Evolutionary conservation across 2,113 vertebrate genomes (phyloP), one percentile per base, ranked within the genome.

Genomic region (Sturnira hondurensis): DNA sequence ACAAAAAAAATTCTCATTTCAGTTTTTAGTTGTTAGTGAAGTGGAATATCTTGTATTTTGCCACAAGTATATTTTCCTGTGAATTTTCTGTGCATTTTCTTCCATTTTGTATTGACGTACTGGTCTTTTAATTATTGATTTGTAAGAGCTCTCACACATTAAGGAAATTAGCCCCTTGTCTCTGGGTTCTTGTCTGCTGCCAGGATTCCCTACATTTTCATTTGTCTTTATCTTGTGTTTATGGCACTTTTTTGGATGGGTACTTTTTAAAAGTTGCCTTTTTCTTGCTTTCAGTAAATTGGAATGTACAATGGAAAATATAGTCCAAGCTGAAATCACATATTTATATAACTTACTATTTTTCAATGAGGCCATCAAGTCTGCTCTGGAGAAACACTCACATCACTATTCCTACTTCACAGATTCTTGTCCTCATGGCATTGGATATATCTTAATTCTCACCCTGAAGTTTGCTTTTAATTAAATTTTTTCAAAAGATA

Each of bases 221-320:
- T 91, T 96, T 94, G 31, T 82, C 73, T 80, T 93, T 71, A 61
- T 86, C 43, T 47, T 86, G 52, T 91, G 58, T 84, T 84, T 80
- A 68, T 84, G 73, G 17, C 65, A 84, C 4, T 81, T 61, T 61
- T 95, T 26, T 14, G 45, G 5, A 65, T 89, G 26, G 38, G 50
- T 89, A 45, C 8, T 87, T 86, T 88, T 89, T 45, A 22, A 38
- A 76, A n/a, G 50, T 58, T 36, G 93, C 84, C 17, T n/a, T 77
- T 93, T 84, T 89, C 43, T 78, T 83, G 24, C 11, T 89, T 93
- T 90, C 50, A 76, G 76, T 71, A 52, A 22, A 84, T 89, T 84
- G 7, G 38, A 70, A 68, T 90, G 28, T 36, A 70, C 43, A 89
- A 58, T 63, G 56, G 10, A 88, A 95, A 83, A 87, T 77, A 33